phyloP scores from a whole-genome alignment of 2,888 invertebrate species.

The Empis livida region DNA sequence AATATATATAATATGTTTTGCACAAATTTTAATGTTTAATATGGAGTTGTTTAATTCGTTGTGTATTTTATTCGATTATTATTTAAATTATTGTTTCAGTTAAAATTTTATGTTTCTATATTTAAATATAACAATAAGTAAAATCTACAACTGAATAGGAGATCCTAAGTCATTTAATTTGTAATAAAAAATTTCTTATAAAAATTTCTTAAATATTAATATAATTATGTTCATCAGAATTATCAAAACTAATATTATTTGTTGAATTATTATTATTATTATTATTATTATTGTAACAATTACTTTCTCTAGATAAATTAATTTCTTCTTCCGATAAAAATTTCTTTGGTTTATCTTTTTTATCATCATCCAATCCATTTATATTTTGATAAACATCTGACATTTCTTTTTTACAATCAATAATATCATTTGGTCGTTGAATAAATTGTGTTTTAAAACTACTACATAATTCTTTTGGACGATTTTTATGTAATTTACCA shows the following conservation, averaged over 20 bases:
- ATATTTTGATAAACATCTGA: conserved; percentile 6
- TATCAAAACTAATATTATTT: background rate
- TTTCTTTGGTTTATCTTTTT: background rate
- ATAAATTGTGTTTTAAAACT: conserved; percentile 29
- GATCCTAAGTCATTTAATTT: no score
- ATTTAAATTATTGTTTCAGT: no score
- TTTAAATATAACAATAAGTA: no score
- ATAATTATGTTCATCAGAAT: background rate
- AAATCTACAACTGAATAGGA: no score
- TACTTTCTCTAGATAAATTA: background rate
- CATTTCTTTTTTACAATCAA: conserved; percentile 7
- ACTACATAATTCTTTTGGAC: conserved; percentile 23
- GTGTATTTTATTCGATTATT: no score
- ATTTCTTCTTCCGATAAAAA: background rate
- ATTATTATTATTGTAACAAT: background rate
- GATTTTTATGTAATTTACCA: conserved; percentile 26
- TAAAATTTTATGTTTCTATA: no score
- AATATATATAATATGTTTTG: no score
- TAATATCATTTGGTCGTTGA: conserved; percentile 14
- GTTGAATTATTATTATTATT: background rate
- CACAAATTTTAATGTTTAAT: no score
- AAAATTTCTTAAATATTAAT: conserved; percentile 1
- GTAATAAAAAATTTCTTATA: no score
- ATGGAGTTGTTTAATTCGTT: no score
- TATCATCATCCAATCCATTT: background rate